Evolutionary conservation across 2,797 vertebrate species (phyloP), one percentile per base, ranked within the genome.

Genomic region (Alectoris magna): DNA sequence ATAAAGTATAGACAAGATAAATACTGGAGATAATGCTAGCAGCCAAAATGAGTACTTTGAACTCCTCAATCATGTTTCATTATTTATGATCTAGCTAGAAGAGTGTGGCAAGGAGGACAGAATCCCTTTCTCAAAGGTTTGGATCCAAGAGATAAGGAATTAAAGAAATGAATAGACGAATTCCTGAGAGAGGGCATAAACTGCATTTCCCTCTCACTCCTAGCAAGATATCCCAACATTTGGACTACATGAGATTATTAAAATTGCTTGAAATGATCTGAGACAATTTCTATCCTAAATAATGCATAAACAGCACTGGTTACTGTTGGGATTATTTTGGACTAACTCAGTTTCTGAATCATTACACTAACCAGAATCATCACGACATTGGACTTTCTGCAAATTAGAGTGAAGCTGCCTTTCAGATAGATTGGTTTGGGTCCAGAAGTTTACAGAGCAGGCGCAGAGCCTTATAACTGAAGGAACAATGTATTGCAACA

Each of bases 41-140:
- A 94, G 70, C 64, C 76, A 91, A 84, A 60, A 70, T n/a, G 95
- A 88, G 87, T 84, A 89, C 67, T 89, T 84, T 62, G 70, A 27
- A 92, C 56, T 73, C 56, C 59, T 76, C 36, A 9, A 26, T 70
- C 75, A 87, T 38, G 11, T 73, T 86, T 31, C 60, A 68, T 87
- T 74, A 92, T 92, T 95, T 88, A 89, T 79, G 41, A 79, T 31
- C 31, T 24, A 84, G 59, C 24, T 73, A 13, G 51, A 84, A 76
- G 76, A 76, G 7, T 18, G n/a, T 8, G 26, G 8, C 19, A 36
- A 66, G 60, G 36, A 62, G 11, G 53, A 70, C 87, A 84, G 89
- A 31, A 29, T 84, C 53, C 44, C 14, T 79, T 49, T 86, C 56
- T 78, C 53, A 92, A 58, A 84, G 59, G 38, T 23, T 19, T 86